Conservation (phyloP, 2,888 invertebrate genomes). For the Hermaeophaga mercurialis region DNA sequence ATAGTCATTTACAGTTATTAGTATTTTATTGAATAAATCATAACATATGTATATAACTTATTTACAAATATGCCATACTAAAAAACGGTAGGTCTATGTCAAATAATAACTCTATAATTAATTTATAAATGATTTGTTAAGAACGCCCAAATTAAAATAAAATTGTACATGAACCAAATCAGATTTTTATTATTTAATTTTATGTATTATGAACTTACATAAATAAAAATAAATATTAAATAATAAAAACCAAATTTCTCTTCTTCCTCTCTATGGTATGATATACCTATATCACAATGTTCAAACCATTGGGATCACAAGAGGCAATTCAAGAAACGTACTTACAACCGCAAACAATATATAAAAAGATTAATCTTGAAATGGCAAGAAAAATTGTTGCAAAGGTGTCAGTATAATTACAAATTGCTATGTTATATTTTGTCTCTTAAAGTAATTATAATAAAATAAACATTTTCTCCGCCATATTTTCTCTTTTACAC, state of each 20-base stretch:
- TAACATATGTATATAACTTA: constrained; percentile 47
- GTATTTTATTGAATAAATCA: constrained; percentile 43
- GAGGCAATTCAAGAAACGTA: constrained; percentile 34
- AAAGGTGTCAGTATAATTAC: constrained; percentile 2
- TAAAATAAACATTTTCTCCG: constrained; percentile 34
- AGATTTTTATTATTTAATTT: constrained; percentile 32
- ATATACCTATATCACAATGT: constrained; percentile 45
- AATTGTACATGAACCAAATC: constrained; percentile 37
- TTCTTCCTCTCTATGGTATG: constrained; percentile 43
- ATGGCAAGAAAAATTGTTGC: too few relatives aligned
- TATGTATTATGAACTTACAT: constrained; percentile 22
- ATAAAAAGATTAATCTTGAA: not conserved
- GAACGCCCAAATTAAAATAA: constrained; percentile 42
- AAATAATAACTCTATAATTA: constrained; percentile 44
- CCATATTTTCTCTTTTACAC: constrained; percentile 26
- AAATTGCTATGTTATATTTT: constrained; percentile 12
- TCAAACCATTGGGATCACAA: constrained; percentile 39
- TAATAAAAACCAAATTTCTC: constrained; percentile 33
- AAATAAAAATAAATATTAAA: constrained; percentile 36
- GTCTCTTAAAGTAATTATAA: constrained; percentile 28
- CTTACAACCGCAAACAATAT: constrained; percentile 37
- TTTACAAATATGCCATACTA: constrained; percentile 46
- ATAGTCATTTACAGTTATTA: constrained; percentile 35
- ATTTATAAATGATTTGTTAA: constrained; percentile 41
- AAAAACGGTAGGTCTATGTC: constrained; percentile 44